Evolutionary conservation across 1,140 invertebrate species (phyloP).

Genomic region (Cotesia chilonis): DNA sequence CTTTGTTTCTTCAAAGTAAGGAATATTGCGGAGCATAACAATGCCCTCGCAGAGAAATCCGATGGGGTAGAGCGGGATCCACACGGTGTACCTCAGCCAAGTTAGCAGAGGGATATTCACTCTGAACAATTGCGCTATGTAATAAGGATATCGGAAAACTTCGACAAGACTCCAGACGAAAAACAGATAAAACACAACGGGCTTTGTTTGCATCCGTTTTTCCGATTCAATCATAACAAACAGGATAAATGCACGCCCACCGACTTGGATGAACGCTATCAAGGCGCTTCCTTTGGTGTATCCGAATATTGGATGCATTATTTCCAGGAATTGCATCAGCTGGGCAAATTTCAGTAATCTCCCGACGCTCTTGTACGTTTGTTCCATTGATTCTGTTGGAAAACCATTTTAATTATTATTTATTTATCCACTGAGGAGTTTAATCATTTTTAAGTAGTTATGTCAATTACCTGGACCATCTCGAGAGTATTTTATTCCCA

Average conservation of each 20-base stretch:
- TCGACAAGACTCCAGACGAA: conserved; percentile 83
- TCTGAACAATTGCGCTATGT: conserved; percentile 82
- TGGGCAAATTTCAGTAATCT: conserved; percentile 84
- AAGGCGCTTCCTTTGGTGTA: conserved; percentile 81
- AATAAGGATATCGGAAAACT: conserved; percentile 90
- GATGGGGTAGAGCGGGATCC: conserved; percentile 92
- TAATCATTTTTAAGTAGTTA: not conserved
- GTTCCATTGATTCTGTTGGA: conserved; percentile 72
- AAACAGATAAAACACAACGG: conserved; percentile 88
- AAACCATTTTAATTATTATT: conserved; percentile 1
- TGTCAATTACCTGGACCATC: conserved; percentile 72
- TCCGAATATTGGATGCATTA: conserved; percentile 88
- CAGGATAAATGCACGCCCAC: conserved; percentile 80
- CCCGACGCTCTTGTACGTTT: conserved; percentile 81
- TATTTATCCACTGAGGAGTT: conserved; percentile 21
- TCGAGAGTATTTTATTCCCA: conserved; percentile 77
- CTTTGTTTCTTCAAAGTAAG: conserved; percentile 87
- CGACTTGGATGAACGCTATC: conserved; percentile 75
- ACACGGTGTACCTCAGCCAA: conserved; percentile 91
- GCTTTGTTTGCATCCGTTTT: conserved; percentile 84
- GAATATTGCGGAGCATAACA: conserved; percentile 81
- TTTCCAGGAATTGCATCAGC: conserved; percentile 84
- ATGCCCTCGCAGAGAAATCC: conserved; percentile 89
- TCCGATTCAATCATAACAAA: conserved; percentile 87
- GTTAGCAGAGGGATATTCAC: conserved; percentile 81